A percentile compares a stretch with the other conserved stretches of the same genome.
These are phyloP conservation scores for Helleia helle DNA, from an alignment of 2,888 invertebrate genomes.

Conservation along the genomic window DNA sequence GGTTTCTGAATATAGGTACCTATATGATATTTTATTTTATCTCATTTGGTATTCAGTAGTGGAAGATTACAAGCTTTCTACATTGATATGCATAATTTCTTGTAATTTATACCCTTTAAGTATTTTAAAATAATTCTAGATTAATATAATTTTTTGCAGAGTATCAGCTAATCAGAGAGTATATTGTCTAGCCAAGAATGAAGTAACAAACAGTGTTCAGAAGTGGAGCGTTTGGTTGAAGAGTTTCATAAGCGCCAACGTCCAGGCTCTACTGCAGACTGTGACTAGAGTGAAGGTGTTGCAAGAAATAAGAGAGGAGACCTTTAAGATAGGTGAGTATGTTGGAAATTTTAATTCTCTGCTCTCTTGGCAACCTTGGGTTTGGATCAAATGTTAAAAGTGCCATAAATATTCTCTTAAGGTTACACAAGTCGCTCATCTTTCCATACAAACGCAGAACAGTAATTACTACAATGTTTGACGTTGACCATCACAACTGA, in stretches of 20 bases:
- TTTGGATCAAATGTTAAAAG: too few species aligned
- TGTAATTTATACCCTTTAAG: too few species aligned
- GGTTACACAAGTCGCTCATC: too few species aligned
- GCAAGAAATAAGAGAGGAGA: conserved; percentile 81
- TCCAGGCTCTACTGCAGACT: conserved; percentile 75
- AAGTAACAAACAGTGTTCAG: conserved; percentile 59
- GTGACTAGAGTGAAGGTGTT: conserved; percentile 81
- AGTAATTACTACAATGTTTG: too few species aligned
- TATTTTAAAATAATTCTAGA: too few species aligned
- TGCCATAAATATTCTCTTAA: too few species aligned
- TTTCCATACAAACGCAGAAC: too few species aligned
- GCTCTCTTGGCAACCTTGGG: too few species aligned
- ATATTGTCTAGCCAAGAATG: conserved; percentile 39
- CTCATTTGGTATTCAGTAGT: background rate
- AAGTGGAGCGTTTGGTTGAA: conserved; percentile 79
- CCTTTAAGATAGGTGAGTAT: conserved; percentile 74
- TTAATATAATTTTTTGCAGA: conserved; percentile 35
- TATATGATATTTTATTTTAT: conserved; percentile 17
- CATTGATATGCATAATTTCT: too few species aligned
- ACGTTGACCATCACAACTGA: too few species aligned
- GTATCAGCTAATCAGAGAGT: conserved; percentile 46
- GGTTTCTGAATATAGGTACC: conserved; percentile 68
- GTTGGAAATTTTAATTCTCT: background rate
- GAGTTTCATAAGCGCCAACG: conserved; percentile 70
- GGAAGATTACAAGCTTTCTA: too few species aligned